These are phyloP conservation scores for Nemotelus pantherinus DNA, from an alignment of 2,888 invertebrate species.

Conservation along the genomic window DNA sequence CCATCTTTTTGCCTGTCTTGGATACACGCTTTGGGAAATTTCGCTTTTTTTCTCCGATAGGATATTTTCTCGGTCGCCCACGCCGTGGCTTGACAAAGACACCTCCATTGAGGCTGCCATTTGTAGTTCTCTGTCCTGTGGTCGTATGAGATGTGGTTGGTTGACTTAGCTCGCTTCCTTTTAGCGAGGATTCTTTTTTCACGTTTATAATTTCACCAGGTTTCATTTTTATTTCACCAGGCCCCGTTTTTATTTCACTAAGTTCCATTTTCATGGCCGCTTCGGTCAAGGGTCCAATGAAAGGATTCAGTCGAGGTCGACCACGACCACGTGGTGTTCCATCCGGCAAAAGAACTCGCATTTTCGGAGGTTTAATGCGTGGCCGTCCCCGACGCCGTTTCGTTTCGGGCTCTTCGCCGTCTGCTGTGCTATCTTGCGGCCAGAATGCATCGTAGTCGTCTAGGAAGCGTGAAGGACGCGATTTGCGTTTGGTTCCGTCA, in stretches of 20 bases:
- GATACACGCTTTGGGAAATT: slow-evolving; percentile 4
- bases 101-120: background rate
- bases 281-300: background rate
- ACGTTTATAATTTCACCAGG: background rate
- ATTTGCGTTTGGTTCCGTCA: slow-evolving; percentile 30
- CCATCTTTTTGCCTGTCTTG: slow-evolving; percentile 18
- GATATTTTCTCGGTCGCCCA: slow-evolving; percentile 32
- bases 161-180: too few species aligned
- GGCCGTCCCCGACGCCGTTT: slow-evolving; percentile 28
- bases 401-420: background rate
- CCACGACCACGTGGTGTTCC: slow-evolving; percentile 34
- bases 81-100: background rate
- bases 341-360: slow-evolving; percentile 3
- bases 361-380: background rate
- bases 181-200: too few species aligned
- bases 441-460: slow-evolving; percentile 16
- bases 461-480: slow-evolving; percentile 21
- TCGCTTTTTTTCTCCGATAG: background rate
- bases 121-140: too few species aligned
- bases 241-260: too few species aligned
- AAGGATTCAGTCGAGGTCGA: background rate
- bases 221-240: background rate
- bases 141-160: too few species aligned
- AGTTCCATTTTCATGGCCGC: background rate
- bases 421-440: background rate